Conservation (phyloP, 2,888 invertebrate species). For the Hedya salicella region DNA sequence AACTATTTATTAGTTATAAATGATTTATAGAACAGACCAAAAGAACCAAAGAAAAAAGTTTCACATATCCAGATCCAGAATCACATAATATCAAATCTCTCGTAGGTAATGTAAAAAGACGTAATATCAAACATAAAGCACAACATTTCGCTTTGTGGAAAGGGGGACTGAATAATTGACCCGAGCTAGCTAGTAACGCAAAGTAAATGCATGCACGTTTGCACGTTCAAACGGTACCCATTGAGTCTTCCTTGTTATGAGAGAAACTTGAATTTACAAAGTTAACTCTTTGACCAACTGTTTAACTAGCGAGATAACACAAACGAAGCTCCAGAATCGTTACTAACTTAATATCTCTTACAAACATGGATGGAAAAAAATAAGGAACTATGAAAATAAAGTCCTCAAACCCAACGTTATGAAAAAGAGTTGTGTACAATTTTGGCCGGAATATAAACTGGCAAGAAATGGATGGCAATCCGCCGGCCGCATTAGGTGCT, state of each 20-base stretch:
- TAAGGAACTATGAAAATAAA: neutral
- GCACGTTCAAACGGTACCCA: neutral
- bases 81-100: too few relatives aligned
- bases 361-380: neutral
- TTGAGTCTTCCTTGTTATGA: conserved; percentile 15
- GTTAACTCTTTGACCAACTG: conserved; percentile 15
- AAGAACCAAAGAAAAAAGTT: too few relatives aligned
- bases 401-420: conserved; percentile 25
- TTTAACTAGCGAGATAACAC: conserved; percentile 10
- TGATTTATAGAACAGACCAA: too few relatives aligned
- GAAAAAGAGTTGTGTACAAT: conserved; percentile 41
- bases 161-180: too few relatives aligned
- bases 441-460: conserved; percentile 60
- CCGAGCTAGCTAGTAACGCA: too few relatives aligned
- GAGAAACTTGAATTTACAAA: conserved; percentile 16
- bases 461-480: conserved; percentile 45
- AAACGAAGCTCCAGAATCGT: conserved; percentile 2
- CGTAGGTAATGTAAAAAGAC: too few relatives aligned
- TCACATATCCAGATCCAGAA: too few relatives aligned
- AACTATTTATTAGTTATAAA: too few relatives aligned
- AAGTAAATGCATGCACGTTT: neutral
- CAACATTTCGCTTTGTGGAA: too few relatives aligned
- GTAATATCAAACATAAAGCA: too few relatives aligned
- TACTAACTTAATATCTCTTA: neutral
- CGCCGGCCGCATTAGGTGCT: conserved; percentile 61